These are phyloP conservation scores for Drosophila tsacasi DNA, from an alignment of 1,140 invertebrate species.

Conservation along the genomic window DNA sequence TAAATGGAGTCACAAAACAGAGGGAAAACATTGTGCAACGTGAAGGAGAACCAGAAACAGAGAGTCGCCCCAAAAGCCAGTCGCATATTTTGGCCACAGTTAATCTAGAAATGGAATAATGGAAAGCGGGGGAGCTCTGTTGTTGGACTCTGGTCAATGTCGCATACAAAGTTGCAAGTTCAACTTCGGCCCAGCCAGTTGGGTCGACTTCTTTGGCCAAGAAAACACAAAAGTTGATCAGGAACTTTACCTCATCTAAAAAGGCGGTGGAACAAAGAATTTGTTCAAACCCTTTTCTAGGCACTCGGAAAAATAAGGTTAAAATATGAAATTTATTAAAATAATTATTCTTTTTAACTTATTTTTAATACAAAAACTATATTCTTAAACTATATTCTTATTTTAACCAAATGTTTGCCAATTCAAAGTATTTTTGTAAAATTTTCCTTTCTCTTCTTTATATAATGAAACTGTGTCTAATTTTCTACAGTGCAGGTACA, in stretches of 20 bases:
- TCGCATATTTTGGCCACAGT: slow-evolving; percentile 52
- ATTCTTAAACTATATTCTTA: neutral
- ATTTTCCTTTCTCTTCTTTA: accelerated
- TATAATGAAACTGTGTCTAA: neutral
- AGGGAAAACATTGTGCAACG: slow-evolving; percentile 51
- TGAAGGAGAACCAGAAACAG: slow-evolving; percentile 11
- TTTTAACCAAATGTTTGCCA: too few relatives aligned
- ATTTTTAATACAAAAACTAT: too few relatives aligned
- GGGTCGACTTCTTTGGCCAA: slow-evolving; percentile 19
- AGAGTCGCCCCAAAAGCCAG: slow-evolving; percentile 23
- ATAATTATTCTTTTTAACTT: neutral
- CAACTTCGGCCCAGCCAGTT: slow-evolving; percentile 10
- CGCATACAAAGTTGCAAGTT: slow-evolving; percentile 42
- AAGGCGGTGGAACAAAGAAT: slow-evolving; percentile 29
- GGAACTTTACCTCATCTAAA: slow-evolving; percentile 35
- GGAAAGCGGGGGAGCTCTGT: neutral
- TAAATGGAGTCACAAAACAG: slow-evolving; percentile 54
- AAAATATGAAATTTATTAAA: neutral
- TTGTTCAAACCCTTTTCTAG: neutral
- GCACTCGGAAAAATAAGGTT: neutral
- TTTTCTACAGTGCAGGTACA: neutral
- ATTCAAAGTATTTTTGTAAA: neutral
- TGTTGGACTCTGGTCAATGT: slow-evolving; percentile 51
- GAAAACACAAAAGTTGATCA: slow-evolving; percentile 55
- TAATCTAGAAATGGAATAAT: slow-evolving; percentile 32